Percentiles rank a stretch among this genome's conserved stretches.
These are phyloP conservation scores for Phoxinus phoxinus DNA, from an alignment of 2,113 vertebrate genomes.

Conservation along the genomic window DNA sequence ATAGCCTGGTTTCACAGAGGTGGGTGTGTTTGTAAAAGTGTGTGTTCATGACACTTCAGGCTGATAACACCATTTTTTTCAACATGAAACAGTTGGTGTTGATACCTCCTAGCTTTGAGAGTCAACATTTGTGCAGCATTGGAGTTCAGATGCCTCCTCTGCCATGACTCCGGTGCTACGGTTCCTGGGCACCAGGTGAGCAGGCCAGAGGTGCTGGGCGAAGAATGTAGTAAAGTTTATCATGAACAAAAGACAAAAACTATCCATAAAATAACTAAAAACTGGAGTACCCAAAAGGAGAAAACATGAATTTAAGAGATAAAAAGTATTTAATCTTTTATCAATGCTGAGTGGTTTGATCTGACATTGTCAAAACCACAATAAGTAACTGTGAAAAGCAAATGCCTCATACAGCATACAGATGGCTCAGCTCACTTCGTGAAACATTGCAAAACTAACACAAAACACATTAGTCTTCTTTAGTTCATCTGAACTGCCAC, in stretches of 20 bases:
- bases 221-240: not conserved
- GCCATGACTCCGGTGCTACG: not conserved
- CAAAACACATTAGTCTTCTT: not conserved
- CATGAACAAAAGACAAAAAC: not conserved
- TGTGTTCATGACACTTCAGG: constrained; percentile 11
- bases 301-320: not conserved
- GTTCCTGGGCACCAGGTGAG: not conserved
- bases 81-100: constrained; percentile 3
- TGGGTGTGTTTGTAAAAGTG: constrained; percentile 22
- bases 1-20: not conserved
- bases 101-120: not conserved
- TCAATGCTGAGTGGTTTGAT: not conserved
- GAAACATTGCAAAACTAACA: not conserved
- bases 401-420: not conserved
- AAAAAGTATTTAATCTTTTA: not conserved
- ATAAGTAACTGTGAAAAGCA: not conserved
- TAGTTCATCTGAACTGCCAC: not conserved
- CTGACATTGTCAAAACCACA: not conserved
- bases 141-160: not conserved
- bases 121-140: constrained; percentile 19
- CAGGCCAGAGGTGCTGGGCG: not conserved
- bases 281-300: not conserved
- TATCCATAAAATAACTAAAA: not conserved
- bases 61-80: constrained; percentile 28
- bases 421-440: not conserved